These are phyloP conservation scores for Strongylocentrotus purpuratus DNA, from an alignment of 35 echinoderm and acorn worm genomes.

Conservation along the genomic window DNA sequence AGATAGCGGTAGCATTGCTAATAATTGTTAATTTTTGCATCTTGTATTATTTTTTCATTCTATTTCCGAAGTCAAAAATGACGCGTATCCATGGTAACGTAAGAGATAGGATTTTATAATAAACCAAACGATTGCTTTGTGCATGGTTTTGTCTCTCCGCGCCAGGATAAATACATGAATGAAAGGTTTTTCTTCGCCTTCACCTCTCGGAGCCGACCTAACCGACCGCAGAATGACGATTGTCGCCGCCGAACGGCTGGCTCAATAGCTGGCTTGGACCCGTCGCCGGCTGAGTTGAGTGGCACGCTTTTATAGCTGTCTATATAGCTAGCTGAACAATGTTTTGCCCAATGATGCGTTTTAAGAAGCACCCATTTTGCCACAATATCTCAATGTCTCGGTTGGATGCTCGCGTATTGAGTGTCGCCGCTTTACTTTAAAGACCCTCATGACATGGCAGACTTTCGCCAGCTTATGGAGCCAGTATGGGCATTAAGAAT, in stretches of 20 bases:
- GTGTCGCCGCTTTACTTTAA: background rate
- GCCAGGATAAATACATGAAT: background rate
- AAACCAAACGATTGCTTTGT: background rate
- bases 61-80: background rate
- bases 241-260: background rate
- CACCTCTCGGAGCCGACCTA: background rate
- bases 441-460: background rate
- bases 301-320: background rate
- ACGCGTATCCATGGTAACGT: background rate
- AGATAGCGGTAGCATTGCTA: too few relatives aligned
- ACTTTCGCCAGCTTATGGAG: background rate
- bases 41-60: background rate
- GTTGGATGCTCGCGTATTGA: background rate
- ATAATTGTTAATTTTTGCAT: too few relatives aligned
- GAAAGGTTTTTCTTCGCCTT: background rate
- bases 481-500: background rate
- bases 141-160: background rate
- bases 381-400: slow-evolving; percentile 10
- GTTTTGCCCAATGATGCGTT: background rate
- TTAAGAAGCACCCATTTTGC: background rate
- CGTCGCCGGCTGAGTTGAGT: background rate
- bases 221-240: background rate
- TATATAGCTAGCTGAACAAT: background rate
- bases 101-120: background rate
- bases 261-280: background rate